Evolutionary conservation across 1,140 invertebrate species (phyloP).

Genomic region (Drosophila paulistorum): DNA sequence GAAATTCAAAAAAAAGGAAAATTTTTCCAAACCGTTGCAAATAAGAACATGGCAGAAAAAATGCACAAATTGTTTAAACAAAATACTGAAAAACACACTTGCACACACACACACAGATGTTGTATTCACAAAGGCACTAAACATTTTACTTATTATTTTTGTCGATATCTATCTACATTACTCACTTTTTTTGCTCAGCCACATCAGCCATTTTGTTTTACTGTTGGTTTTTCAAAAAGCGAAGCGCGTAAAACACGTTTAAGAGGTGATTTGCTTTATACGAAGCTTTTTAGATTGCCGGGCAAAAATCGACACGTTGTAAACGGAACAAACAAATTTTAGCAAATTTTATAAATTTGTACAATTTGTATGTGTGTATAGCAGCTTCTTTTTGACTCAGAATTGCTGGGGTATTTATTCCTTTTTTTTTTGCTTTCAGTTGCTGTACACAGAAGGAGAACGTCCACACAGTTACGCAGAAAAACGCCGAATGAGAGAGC

Average conservation of each 20-base stretch:
- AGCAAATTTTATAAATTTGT: conserved; percentile 62
- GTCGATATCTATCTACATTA: conserved; percentile 45
- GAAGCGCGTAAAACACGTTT: conserved; percentile 66
- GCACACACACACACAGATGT: conserved; percentile 21
- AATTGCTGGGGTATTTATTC: conserved; percentile 46
- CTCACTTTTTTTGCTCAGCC: conserved; percentile 82
- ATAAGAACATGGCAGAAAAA: conserved; percentile 42
- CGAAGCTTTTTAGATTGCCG: conserved; percentile 20
- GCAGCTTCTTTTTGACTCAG: conserved; percentile 52
- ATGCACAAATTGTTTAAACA: conserved; percentile 63
- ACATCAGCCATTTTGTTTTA: conserved; percentile 82
- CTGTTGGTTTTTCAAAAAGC: conserved; percentile 57
- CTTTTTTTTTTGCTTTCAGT: conserved; percentile 27
- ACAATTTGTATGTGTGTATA: conserved; percentile 61
- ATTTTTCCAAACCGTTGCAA: conserved; percentile 65
- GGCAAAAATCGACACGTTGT: conserved; percentile 47
- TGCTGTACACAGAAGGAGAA: conserved; percentile 43
- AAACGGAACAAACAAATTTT: conserved; percentile 35
- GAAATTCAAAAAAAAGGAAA: conserved; percentile 66
- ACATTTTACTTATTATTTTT: conserved; percentile 27
- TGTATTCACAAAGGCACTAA: conserved; percentile 33
- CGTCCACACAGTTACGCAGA: conserved; percentile 73
- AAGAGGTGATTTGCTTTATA: conserved; percentile 7
- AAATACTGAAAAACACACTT: conserved; percentile 29
- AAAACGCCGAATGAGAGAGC: conserved; percentile 79